Evolutionary conservation across 1,140 invertebrate genomes (phyloP), one percentile per base, ranked within the genome.

Genomic region (Aleiodes sp.): DNA sequence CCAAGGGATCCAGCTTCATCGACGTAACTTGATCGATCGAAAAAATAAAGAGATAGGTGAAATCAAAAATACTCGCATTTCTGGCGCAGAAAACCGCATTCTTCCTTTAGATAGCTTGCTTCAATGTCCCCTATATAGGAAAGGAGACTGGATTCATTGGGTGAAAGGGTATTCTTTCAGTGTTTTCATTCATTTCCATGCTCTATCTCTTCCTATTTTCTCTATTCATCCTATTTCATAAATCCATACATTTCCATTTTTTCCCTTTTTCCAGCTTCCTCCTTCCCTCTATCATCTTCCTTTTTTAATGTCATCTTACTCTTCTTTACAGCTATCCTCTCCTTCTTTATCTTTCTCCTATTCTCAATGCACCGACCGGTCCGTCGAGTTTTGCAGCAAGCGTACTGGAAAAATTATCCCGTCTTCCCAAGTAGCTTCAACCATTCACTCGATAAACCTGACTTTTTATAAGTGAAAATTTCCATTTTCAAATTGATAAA

Each of bases 111-210:
- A n/a, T n/a, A n/a, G n/a, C n/a, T n/a, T n/a, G n/a, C n/a, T n/a
- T n/a, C n/a, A n/a, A n/a, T n/a, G n/a, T n/a, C n/a, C n/a, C n/a
- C n/a, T n/a, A n/a, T n/a, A n/a, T n/a, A n/a, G n/a, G n/a, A n/a
- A n/a, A n/a, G n/a, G n/a, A n/a, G n/a, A n/a, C n/a, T n/a, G n/a
- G n/a, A n/a, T n/a, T n/a, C n/a, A n/a, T n/a, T n/a, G n/a, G n/a
- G n/a, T n/a, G n/a, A n/a, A n/a, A n/a, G n/a, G n/a, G n/a, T n/a
- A n/a, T n/a, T n/a, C n/a, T n/a, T n/a, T n/a, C n/a, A n/a, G n/a
- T n/a, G n/a, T n/a, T 52, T 52, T 52, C 46, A 52, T 52, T 52
- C 26, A 52, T 52, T 52, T 52, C n/a, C n/a, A 52, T 52, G 46
- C 26, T 24, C 21, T 21, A 24, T 21, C 4, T 52, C 46, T 12